These are phyloP conservation scores for Zaprionus vittiger DNA, from an alignment of 1,140 invertebrate genomes.

Conservation along the genomic window DNA sequence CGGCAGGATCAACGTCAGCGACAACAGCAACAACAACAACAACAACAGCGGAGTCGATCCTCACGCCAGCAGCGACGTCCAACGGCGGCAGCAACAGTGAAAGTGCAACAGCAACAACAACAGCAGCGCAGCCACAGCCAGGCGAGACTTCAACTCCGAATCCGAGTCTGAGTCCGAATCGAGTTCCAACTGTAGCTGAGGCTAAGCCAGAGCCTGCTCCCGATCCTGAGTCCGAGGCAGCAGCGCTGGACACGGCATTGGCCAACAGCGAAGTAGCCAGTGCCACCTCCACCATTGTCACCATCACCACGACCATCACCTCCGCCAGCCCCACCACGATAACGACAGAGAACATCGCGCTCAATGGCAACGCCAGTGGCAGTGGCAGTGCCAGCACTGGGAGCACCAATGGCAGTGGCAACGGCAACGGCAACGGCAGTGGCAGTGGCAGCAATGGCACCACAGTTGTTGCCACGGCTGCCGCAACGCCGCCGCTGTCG, in stretches of 20 bases:
- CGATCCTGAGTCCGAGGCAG: not conserved
- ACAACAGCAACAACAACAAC: constrained; percentile 12
- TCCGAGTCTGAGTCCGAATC: no score
- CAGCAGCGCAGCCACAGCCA: constrained; percentile 16
- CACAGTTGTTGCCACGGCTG: not conserved
- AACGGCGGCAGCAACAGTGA: constrained; percentile 33
- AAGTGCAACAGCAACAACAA: constrained; percentile 18
- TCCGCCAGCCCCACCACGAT: constrained; percentile 1
- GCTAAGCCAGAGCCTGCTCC: constrained; percentile 1
- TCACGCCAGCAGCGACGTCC: not conserved
- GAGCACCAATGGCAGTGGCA: constrained; percentile 5
- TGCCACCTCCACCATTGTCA: constrained; percentile 1
- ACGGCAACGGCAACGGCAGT: constrained; percentile 3
- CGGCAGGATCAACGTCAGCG: constrained; percentile 11
- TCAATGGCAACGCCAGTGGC: constrained; percentile 19
- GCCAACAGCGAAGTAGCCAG: not conserved
- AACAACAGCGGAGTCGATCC: not conserved
- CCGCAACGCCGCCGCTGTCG: constrained; percentile 6
- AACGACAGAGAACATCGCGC: not conserved
- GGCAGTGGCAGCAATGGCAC: constrained; percentile 7
- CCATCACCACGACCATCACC: constrained; percentile 1
- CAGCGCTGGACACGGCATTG: not conserved
- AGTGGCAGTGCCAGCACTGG: constrained; percentile 8
- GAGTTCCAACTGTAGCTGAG: not conserved
- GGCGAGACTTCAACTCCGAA: not conserved